phyloP scores from a whole-genome alignment of 2,113 vertebrate genomes.

The Rhynchopsitta pachyrhyncha region DNA sequence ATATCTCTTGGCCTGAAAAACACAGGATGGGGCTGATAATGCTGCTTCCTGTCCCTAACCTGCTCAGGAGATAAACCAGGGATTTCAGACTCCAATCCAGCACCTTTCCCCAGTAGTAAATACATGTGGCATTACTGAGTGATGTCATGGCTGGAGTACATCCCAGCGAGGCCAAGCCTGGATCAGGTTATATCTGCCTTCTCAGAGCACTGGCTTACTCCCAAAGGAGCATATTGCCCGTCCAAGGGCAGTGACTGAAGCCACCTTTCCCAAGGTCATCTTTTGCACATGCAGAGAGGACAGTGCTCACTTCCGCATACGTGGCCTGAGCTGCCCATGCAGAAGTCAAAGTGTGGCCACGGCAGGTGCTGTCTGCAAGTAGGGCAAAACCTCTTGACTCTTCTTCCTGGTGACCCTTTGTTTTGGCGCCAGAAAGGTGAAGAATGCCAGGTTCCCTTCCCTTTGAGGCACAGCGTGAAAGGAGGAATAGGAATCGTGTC shows the following conservation, averaged over 20 bases:
- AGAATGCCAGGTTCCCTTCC: neutral
- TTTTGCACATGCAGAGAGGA: neutral
- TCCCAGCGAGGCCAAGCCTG: conserved; percentile 46
- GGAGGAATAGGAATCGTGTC: neutral
- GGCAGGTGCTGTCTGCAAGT: neutral
- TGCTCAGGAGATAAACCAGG: conserved; percentile 48
- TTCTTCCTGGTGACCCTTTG: neutral
- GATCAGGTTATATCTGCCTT: conserved; percentile 54
- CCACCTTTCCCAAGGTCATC: conserved; percentile 57
- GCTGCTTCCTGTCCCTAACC: conserved; percentile 28
- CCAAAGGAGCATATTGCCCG: conserved; percentile 45
- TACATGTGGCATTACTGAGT: conserved; percentile 16
- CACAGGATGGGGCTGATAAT: neutral
- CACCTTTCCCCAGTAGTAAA: conserved; percentile 37
- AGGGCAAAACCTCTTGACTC: neutral
- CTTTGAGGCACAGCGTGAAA: neutral
- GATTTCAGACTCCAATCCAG: conserved; percentile 32
- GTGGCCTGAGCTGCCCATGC: neutral
- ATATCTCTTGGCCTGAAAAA: neutral
- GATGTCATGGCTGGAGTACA: conserved; percentile 47
- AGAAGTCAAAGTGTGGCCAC: neutral
- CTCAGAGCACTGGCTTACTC: conserved; percentile 37
- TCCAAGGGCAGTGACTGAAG: conserved; percentile 18
- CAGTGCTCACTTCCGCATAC: neutral
- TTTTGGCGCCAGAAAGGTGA: neutral